Conservation (phyloP, 2,888 invertebrate genomes). For the Sarcophaga subvicina region DNA sequence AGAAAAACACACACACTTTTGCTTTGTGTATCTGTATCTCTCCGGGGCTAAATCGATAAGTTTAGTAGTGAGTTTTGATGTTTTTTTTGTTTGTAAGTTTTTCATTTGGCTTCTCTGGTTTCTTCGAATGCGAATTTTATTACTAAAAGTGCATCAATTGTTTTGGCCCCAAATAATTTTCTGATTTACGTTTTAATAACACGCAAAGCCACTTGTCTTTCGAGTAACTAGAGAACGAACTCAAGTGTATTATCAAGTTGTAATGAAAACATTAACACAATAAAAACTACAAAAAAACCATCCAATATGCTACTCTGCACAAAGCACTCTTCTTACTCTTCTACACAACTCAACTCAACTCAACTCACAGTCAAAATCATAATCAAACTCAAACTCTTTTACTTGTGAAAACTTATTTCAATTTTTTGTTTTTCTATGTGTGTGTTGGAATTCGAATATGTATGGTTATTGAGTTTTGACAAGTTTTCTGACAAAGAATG, state of each 20-base stretch:
- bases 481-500: neutral
- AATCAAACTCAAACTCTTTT: neutral
- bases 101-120: constrained; percentile 6
- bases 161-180: constrained; percentile 75
- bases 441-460: neutral
- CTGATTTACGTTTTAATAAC: constrained; percentile 78
- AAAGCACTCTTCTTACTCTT: too few species aligned
- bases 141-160: constrained; percentile 76
- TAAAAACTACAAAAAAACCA: neutral
- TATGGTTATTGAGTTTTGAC: neutral
- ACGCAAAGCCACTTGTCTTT: constrained; percentile 75
- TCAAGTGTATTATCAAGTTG: constrained; percentile 19
- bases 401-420: neutral
- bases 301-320: neutral
- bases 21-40: constrained; percentile 13
- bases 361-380: too few species aligned
- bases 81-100: constrained; percentile 56
- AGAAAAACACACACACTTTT: neutral
- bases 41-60: constrained; percentile 72
- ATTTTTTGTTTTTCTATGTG: neutral
- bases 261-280: constrained; percentile 24
- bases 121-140: constrained; percentile 70
- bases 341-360: too few species aligned
- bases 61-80: constrained; percentile 14
- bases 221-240: neutral